A percentile compares a stretch with the other conserved stretches of the same genome.
phyloP scores from a whole-genome alignment of 2,888 invertebrate genomes.

The Mallateleia sp. region DNA sequence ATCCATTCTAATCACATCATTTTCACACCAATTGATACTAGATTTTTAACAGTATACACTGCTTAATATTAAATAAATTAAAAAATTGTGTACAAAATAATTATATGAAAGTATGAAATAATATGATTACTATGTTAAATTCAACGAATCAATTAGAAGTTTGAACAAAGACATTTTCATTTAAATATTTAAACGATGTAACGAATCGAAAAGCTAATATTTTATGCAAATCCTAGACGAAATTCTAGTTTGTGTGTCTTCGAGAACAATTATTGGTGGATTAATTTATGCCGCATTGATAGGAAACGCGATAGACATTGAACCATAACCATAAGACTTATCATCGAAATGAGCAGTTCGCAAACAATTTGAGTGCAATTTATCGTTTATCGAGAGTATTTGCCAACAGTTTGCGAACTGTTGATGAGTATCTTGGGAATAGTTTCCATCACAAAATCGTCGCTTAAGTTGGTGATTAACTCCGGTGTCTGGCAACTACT shows the following conservation, averaged over 20 bases:
- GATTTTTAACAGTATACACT: too few species aligned
- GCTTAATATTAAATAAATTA: too few species aligned
- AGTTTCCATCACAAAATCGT: conserved; percentile 62
- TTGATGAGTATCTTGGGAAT: conserved; percentile 69
- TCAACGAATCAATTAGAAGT: too few species aligned
- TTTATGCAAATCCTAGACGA: conserved; percentile 29
- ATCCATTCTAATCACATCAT: too few species aligned
- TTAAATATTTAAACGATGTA: neutral
- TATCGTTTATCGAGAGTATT: conserved; percentile 75
- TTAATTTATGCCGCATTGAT: conserved; percentile 46
- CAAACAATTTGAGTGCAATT: conserved; percentile 70
- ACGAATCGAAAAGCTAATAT: conserved; percentile 3
- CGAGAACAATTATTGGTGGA: conserved; percentile 35
- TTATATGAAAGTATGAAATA: too few species aligned
- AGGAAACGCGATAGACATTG: conserved; percentile 49
- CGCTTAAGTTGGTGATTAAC: conserved; percentile 68
- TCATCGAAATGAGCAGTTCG: conserved; percentile 64
- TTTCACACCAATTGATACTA: too few species aligned
- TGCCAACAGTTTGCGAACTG: conserved; percentile 68
- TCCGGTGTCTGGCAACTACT: conserved; percentile 41
- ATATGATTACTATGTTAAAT: too few species aligned
- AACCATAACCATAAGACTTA: conserved; percentile 63
- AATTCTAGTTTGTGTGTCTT: conserved; percentile 12
- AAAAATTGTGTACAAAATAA: too few species aligned
- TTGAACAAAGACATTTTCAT: too few species aligned